Evolutionary conservation across 2,797 vertebrate genomes (phyloP).

Genomic region (Falco biarmicus): DNA sequence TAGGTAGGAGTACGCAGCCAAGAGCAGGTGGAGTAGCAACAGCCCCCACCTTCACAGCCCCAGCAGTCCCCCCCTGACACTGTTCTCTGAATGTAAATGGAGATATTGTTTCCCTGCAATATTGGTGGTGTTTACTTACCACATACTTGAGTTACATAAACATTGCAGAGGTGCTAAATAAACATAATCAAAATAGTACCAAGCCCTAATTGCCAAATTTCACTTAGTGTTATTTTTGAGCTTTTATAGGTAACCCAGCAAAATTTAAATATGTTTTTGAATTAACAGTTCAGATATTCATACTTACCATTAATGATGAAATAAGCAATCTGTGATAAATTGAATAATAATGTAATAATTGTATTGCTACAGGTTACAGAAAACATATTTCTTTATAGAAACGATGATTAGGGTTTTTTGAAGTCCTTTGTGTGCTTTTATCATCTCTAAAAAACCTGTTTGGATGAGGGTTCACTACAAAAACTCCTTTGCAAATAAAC

Average conservation of each 20-base stretch:
- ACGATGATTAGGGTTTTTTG: accelerated
- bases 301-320: background rate
- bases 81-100: background rate
- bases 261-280: background rate
- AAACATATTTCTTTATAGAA: background rate
- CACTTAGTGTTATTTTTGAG: background rate
- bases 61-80: background rate
- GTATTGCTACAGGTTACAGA: background rate
- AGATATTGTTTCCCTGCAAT: background rate
- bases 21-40: background rate
- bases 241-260: background rate
- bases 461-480: background rate
- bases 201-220: background rate
- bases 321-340: background rate
- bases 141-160: background rate
- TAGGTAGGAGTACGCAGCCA: background rate
- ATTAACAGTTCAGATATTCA: background rate
- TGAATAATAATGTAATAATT: background rate
- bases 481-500: background rate
- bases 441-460: background rate
- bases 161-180: background rate
- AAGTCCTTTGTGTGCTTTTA: background rate
- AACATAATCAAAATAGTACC: background rate
- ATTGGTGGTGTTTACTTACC: background rate
- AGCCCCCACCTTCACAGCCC: background rate